Evolutionary conservation across 2,888 invertebrate genomes (phyloP).

Genomic region (Drosophila barbarae): DNA sequence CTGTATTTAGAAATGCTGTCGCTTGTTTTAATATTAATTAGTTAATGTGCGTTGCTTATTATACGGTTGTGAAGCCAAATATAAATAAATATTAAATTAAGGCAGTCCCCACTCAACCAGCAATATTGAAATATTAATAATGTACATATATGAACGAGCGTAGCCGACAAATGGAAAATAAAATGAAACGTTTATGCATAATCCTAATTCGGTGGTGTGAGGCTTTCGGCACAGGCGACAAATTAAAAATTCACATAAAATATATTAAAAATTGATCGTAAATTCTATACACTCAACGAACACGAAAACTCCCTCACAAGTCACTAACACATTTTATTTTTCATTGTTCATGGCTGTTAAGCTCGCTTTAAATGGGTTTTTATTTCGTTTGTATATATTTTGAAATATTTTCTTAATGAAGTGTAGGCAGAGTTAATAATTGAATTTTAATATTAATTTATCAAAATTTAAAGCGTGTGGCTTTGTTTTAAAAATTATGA

Average conservation of each 20-base stretch:
- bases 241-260: constrained; percentile 45
- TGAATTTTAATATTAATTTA: constrained; percentile 29
- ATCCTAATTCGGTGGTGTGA: constrained; percentile 39
- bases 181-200: constrained; percentile 39
- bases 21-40: constrained; percentile 68
- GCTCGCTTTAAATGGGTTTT: constrained; percentile 4
- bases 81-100: constrained; percentile 51
- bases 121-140: constrained; percentile 51
- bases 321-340: constrained; percentile 2
- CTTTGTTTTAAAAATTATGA: background rate
- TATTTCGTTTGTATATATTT: constrained; percentile 12
- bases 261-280: constrained; percentile 44
- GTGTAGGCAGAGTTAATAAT: constrained; percentile 28
- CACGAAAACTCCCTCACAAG: constrained; percentile 21
- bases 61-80: constrained; percentile 42
- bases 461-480: background rate
- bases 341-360: constrained; percentile 31
- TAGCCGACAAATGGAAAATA: constrained; percentile 40
- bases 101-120: constrained; percentile 28
- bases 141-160: constrained; percentile 38
- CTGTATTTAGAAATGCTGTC: constrained; percentile 31
- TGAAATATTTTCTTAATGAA: constrained; percentile 27
- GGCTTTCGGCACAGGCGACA: constrained; percentile 30
- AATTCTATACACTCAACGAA: constrained; percentile 29
- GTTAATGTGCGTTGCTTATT: constrained; percentile 55